A percentile compares a stretch with the other conserved stretches of the same genome.
Evolutionary conservation across 2,888 invertebrate genomes (phyloP).

Genomic region (Cryptus armator): DNA sequence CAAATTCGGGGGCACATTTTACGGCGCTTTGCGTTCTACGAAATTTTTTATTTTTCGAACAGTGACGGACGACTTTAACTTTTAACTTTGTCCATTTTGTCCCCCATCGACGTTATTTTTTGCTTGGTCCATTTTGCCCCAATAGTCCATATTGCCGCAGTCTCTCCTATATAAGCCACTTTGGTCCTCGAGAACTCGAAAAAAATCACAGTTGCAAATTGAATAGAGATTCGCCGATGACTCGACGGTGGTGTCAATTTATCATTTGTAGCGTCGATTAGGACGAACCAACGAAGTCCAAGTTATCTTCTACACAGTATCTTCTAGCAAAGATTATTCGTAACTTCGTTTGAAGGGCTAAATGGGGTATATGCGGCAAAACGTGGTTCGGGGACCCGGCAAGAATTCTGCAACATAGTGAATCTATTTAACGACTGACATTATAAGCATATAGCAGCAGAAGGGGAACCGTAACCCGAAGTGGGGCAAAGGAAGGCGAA

Average conservation of each 20-base stretch:
- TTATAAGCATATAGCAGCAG: background rate
- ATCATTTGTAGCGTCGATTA: background rate
- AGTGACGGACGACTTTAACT: too few relatives aligned
- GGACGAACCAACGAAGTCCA: background rate
- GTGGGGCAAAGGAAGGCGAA: background rate
- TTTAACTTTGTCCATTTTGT: too few relatives aligned
- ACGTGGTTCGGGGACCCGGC: too few relatives aligned
- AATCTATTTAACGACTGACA: constrained; percentile 14
- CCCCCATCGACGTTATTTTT: too few relatives aligned
- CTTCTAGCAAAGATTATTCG: background rate
- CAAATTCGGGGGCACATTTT: too few relatives aligned
- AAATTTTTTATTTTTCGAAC: too few relatives aligned
- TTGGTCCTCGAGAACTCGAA: background rate
- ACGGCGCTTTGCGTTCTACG: too few relatives aligned
- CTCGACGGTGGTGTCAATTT: background rate
- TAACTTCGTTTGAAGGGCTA: background rate
- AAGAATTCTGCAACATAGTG: background rate
- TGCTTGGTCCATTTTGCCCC: background rate
- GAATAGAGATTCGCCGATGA: background rate
- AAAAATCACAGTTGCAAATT: constrained; percentile 6
- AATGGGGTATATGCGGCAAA: background rate
- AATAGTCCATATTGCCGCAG: background rate
- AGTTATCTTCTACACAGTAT: background rate
- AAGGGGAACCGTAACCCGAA: constrained; percentile 2
- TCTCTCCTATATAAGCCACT: background rate